Conservation (phyloP, 2,888 invertebrate genomes). For the Cerastoderma edule region DNA sequence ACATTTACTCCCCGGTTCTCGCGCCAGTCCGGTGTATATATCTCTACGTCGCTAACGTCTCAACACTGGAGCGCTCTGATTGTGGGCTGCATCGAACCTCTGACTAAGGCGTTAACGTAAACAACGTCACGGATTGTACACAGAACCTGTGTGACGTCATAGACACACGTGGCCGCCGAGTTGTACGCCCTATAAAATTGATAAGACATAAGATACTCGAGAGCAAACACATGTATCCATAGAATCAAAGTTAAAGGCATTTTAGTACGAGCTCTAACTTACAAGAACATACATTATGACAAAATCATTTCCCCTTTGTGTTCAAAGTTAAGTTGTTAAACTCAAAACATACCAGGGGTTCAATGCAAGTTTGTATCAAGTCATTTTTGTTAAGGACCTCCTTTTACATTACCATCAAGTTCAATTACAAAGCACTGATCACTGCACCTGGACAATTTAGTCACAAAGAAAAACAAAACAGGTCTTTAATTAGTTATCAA, state of each 20-base stretch:
- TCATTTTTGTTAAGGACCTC: no score
- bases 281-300: background rate
- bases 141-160: background rate
- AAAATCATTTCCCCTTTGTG: background rate
- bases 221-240: background rate
- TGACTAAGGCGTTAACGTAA: background rate
- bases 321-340: background rate
- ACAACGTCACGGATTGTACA: background rate
- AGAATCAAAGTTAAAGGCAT: no score
- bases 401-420: no score
- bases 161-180: background rate
- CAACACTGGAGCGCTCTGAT: background rate
- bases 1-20: no score
- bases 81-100: background rate
- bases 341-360: background rate
- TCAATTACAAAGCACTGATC: no score
- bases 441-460: no score
- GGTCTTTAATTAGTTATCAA: no score
- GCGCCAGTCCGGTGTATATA: no score
- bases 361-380: no score
- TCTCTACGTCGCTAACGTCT: no score
- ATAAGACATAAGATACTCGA: background rate
- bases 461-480: no score
- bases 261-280: background rate
- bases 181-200: constrained; percentile 5